Base-by-base conservation (phyloP, 2,113 vertebrate species). In the Aplodontia rufa region DNA sequence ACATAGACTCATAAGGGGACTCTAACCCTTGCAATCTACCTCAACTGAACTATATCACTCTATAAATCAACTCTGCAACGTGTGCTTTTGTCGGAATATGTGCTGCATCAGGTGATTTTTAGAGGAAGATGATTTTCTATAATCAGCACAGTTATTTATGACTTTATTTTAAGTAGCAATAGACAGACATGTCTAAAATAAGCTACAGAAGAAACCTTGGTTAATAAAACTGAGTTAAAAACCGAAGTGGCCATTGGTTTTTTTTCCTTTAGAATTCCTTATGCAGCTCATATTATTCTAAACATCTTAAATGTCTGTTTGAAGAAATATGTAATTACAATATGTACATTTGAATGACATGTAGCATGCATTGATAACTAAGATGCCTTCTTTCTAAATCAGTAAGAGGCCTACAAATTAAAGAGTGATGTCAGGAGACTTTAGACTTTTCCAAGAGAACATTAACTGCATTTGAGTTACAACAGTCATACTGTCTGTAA, bases 401-500 rank as follows among this genome's bases (percentile, higher is more conserved):
- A 94, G 87, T 47, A 51, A 49, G 72, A 92, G 93, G n/a, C n/a
- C n/a, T n/a, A n/a, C n/a, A n/a, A n/a, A n/a, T n/a, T n/a, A n/a
- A n/a, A n/a, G n/a, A n/a, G n/a, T n/a, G n/a, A n/a, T n/a, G n/a
- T n/a, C n/a, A n/a, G n/a, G n/a, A n/a, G n/a, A n/a, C n/a, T n/a
- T n/a, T n/a, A n/a, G n/a, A n/a, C n/a, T n/a, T n/a, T n/a, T n/a
- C 94, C 96, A 97, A 60, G 94, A 97, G 96, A 97, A 95, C 83
- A 76, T 91, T 76, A 79, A 91, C 72, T 88, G 74, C 40, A 86
- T 93, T 90, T 93, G 88, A 97, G 86, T 76, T 97, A 76, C 81
- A 78, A 91, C 40, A 96, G 92, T 96, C 92, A 53, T 53, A 96
- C 75, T 49, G 69, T 98, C 87, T 81, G 87, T 98, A 97, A 97